phyloP scores from a whole-genome alignment of 2,888 invertebrate genomes.

The Bombyx huttoni region DNA sequence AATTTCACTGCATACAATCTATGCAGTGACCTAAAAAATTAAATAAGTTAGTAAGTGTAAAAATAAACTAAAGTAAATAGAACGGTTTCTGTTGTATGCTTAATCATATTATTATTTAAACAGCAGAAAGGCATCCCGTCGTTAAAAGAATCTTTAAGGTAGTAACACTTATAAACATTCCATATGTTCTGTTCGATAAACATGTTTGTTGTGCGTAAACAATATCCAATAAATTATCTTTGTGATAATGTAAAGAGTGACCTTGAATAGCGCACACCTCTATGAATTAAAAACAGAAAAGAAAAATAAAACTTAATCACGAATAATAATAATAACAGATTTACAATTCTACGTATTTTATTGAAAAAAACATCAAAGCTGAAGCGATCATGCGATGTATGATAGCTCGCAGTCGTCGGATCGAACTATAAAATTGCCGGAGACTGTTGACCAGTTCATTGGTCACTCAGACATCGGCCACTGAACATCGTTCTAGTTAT shows the following conservation, averaged over 20 bases:
- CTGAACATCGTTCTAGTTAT: conserved; percentile 20
- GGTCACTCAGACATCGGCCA: conserved; percentile 40
- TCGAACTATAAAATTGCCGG: conserved; percentile 43
- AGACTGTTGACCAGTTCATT: conserved; percentile 36
- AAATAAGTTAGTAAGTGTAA: too few species aligned
- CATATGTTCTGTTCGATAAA: not conserved
- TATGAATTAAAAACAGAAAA: not conserved
- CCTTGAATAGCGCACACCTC: not conserved
- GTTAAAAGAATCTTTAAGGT: too few species aligned
- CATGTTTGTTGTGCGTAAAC: not conserved
- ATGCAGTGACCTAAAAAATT: too few species aligned
- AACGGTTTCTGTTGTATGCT: too few species aligned
- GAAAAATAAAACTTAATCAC: not conserved
- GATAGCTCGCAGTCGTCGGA: conserved; percentile 13
- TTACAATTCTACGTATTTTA: not conserved
- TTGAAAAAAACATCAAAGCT: not conserved
- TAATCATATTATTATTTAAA: not conserved
- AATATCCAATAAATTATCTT: not conserved
- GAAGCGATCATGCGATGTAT: conserved; percentile 2
- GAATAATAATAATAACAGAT: not conserved
- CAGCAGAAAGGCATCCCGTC: not conserved
- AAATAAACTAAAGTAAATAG: too few species aligned
- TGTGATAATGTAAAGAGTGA: not conserved
- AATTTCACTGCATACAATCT: too few species aligned
- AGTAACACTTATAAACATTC: too few species aligned